These are phyloP conservation scores for Barbus barbus DNA, from an alignment of 2,113 vertebrate species.

Conservation along the genomic window DNA sequence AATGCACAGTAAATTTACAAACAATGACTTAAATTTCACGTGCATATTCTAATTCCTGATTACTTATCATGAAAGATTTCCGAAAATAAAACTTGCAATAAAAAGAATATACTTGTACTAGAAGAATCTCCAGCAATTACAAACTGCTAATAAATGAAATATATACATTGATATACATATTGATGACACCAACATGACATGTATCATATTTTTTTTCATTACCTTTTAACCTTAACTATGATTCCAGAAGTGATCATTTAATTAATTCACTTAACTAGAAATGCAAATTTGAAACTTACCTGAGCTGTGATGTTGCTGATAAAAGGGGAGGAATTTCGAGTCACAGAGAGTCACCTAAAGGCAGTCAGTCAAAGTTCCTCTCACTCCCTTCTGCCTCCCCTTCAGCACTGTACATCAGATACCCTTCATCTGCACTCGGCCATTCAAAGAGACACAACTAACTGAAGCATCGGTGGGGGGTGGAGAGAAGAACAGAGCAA, in stretches of 20 bases:
- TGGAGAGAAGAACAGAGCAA: background rate
- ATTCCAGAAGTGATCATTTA: background rate
- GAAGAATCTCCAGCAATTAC: background rate
- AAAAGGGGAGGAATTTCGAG: background rate
- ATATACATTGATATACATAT: background rate
- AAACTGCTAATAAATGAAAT: background rate
- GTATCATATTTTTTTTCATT: background rate
- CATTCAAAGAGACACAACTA: constrained; percentile 6
- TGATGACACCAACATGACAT: background rate
- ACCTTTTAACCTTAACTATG: background rate
- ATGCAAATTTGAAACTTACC: background rate
- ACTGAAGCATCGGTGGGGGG: background rate
- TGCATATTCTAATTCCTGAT: background rate
- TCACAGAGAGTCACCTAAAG: background rate
- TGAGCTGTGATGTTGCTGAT: background rate
- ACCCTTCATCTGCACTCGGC: background rate
- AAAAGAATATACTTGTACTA: background rate
- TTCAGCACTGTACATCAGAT: constrained; percentile 22
- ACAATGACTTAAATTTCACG: background rate
- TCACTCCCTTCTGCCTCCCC: background rate
- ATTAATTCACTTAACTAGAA: background rate
- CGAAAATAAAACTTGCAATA: background rate
- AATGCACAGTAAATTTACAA: background rate
- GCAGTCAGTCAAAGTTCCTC: constrained; percentile 4
- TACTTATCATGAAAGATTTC: background rate